A percentile compares a stretch with the other conserved stretches of the same genome.
phyloP scores from a whole-genome alignment of 2,113 vertebrate species.

The Urocitellus parryii region DNA sequence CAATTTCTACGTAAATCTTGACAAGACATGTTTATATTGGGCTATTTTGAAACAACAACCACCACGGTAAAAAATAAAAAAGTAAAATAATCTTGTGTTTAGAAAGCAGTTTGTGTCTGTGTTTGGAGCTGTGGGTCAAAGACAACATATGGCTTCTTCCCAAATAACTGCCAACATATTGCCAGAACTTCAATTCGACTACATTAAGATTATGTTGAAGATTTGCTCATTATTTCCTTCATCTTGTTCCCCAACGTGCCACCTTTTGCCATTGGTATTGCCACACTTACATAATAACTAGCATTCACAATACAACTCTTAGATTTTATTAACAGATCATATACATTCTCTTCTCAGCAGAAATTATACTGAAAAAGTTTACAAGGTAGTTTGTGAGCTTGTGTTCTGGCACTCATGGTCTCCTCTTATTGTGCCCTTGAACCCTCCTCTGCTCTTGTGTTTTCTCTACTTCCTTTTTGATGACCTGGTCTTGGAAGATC shows the following conservation, averaged over 20 bases:
- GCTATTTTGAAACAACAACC: not conserved
- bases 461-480: not conserved
- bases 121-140: not conserved
- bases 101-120: not conserved
- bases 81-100: not conserved
- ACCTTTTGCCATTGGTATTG: not conserved
- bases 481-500: not conserved
- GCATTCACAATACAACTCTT: not conserved
- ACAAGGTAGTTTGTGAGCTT: not conserved
- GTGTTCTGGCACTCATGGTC: not conserved
- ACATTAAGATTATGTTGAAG: not conserved
- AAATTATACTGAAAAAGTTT: not conserved
- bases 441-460: not conserved
- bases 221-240: not conserved
- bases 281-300: not conserved
- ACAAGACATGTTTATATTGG: not conserved
- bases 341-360: not conserved
- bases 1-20: not conserved
- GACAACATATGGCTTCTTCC: not conserved
- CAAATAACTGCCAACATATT: not conserved
- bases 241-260: not conserved
- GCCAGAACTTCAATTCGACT: not conserved
- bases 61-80: not conserved
- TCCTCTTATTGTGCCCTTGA: not conserved
- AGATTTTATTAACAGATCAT: not conserved